Conservation (phyloP, 30 jellyfish, hydroid and myxozoan species). For the Haliclystus octoradiatus region DNA sequence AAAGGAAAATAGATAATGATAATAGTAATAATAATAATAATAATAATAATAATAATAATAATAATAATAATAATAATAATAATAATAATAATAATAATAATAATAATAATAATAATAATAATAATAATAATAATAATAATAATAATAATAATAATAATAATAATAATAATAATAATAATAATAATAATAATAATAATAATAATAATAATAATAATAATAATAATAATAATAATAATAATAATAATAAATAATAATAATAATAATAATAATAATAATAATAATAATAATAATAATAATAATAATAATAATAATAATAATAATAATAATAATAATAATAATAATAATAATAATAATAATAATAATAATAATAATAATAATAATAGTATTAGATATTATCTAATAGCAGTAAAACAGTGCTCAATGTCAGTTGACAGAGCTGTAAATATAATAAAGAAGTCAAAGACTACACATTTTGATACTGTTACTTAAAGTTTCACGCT, state of each 20-base stretch:
- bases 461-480: no score
- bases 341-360: neutral
- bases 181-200: neutral
- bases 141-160: neutral
- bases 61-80: neutral
- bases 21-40: slow-evolving; percentile 1
- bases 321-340: neutral
- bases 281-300: neutral
- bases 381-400: no score
- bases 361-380: neutral
- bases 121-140: neutral
- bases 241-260: neutral
- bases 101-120: neutral
- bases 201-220: neutral
- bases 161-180: neutral
- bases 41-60: neutral
- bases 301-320: neutral
- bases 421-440: no score
- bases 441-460: no score
- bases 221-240: neutral
- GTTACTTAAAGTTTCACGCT: no score
- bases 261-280: neutral
- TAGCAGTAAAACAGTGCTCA: no score
- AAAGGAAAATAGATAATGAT: neutral
- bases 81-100: neutral